Evolutionary conservation across 53 echinoderm and acorn worm genomes (phyloP).

Genomic region (Mesocentrotus franciscanus): DNA sequence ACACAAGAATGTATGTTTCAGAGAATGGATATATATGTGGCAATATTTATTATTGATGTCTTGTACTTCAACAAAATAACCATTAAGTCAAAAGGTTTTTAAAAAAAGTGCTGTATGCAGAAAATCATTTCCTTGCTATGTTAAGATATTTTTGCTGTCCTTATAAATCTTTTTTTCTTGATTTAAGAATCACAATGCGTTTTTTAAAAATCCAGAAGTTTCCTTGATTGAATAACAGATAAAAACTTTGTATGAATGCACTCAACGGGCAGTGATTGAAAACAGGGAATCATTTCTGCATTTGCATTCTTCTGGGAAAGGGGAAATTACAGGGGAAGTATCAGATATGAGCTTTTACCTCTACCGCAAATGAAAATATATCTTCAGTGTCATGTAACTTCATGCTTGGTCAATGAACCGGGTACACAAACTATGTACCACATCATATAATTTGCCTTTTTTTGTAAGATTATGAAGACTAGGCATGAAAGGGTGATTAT

Average conservation of each 20-base stretch:
- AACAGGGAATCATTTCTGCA: not conserved
- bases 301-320: not conserved
- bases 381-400: not conserved
- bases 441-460: not conserved
- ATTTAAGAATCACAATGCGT: too few species aligned
- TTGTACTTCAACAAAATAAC: too few species aligned
- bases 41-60: too few species aligned
- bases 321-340: not conserved
- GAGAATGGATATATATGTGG: too few species aligned
- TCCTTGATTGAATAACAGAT: not conserved
- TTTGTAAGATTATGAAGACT: not conserved
- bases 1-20: too few species aligned
- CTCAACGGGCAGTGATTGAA: not conserved
- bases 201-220: not conserved
- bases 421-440: not conserved
- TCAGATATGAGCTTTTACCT: not conserved
- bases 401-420: not conserved
- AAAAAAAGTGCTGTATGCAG: too few species aligned
- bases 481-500: not conserved
- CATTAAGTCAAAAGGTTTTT: too few species aligned
- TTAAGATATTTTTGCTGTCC: too few species aligned
- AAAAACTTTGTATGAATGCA: not conserved
- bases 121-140: too few species aligned
- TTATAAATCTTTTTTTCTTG: too few species aligned
- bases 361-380: not conserved